Conservation (phyloP, 2,888 invertebrate genomes). For the Eulithis prunata region DNA sequence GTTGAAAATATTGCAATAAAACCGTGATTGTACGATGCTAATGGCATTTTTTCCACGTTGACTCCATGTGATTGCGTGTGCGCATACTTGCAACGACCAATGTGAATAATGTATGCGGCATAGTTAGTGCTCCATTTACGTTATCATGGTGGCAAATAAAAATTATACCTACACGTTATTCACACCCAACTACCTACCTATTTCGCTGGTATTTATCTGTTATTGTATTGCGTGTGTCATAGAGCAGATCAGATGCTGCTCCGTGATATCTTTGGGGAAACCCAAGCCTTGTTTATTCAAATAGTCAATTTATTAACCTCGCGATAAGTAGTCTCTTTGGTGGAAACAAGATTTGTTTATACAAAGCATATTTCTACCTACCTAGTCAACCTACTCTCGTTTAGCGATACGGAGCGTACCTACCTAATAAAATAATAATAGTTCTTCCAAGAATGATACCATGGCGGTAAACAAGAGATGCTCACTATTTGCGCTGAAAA, state of each 20-base stretch:
- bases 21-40: constrained; percentile 54
- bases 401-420: too few relatives aligned
- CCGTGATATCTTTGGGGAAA: constrained; percentile 30
- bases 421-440: too few relatives aligned
- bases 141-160: constrained; percentile 75
- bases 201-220: constrained; percentile 29
- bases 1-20: constrained; percentile 39
- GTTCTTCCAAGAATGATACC: background rate
- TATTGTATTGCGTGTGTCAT: constrained; percentile 34
- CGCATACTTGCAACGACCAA: constrained; percentile 61
- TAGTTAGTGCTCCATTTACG: constrained; percentile 79
- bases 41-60: constrained; percentile 68
- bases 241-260: constrained; percentile 23
- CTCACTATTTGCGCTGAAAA: too few relatives aligned
- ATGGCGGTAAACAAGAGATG: background rate
- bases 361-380: too few relatives aligned
- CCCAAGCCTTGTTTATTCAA: constrained; percentile 33
- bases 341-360: too few relatives aligned
- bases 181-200: constrained; percentile 38
- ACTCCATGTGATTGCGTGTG: constrained; percentile 66
- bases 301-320: too few relatives aligned
- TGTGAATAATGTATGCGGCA: constrained; percentile 71
- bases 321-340: too few relatives aligned
- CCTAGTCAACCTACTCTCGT: too few relatives aligned
- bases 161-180: constrained; percentile 60